Base-by-base conservation (phyloP, 2,888 invertebrate species). In the Globia sparganii region DNA sequence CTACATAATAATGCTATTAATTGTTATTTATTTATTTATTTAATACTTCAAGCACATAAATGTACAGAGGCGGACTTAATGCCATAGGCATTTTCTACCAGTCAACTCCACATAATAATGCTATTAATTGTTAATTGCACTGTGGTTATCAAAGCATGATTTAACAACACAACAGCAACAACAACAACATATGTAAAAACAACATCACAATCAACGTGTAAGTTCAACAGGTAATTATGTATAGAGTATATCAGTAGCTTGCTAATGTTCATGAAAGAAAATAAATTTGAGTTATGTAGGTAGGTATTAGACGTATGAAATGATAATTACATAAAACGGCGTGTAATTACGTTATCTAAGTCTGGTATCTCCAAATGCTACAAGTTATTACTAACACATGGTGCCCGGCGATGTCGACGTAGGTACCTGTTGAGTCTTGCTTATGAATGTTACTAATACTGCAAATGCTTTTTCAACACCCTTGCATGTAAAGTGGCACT, bases 311-410 rank as follows among this genome's bases (percentile, higher is more conserved):
- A 40, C 31, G 28, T 49, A 31, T 67, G 15, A 28, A 28, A 53
- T 61, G 67, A 67, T 31, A 59, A 59, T 31, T 53, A 49, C 49
- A 21, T n/a, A 46, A 46, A 61, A 75, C 49, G 62, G 64, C 49
- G 43, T 58, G 53, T 75, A 64, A 68, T 79, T 64, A 75, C 40
- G 58, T 75, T 81, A 79, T 79, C 79, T 62, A 43, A 43, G 64
- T 49, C 49, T 75, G 68, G 62, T 75, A 81, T 81, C 75, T 81
- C 58, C 21, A 75, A 79, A 79, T 81, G 64, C 25, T 68, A 65
- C 34, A 75, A 61, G 43, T 80, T 80, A 75, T 58, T 49, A 75
- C 75, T 49, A 34, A 64, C 75, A 75, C 46, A 40, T 62, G 59
- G 61, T 49, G 43, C 43, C 43, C 64, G 5, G 28, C 4, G 43